Conservation (phyloP, 2,797 vertebrate genomes). For the Petrocephalus sullivani region DNA sequence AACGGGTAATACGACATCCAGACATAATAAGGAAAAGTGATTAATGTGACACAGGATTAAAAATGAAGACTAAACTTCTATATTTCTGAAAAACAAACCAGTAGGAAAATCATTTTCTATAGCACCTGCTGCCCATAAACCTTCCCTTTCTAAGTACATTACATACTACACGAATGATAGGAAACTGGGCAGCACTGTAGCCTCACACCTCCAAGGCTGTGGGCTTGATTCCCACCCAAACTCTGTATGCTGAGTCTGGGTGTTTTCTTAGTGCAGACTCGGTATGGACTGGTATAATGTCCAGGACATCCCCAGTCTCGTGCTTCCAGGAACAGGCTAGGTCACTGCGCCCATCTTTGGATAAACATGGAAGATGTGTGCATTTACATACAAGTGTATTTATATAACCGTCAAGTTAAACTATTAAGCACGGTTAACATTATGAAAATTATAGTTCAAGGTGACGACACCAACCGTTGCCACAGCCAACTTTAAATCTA, state of each 20-base stretch:
- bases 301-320: neutral
- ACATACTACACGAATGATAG: neutral
- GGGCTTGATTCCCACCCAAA: neutral
- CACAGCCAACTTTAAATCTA: neutral
- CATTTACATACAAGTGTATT: neutral
- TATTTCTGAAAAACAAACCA: neutral
- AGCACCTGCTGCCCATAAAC: neutral
- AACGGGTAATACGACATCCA: neutral
- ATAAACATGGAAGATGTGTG: neutral
- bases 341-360: neutral
- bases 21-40: neutral
- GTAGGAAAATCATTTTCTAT: neutral
- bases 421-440: too few species aligned
- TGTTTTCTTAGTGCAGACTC: neutral
- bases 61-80: neutral
- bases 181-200: neutral
- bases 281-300: neutral
- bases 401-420: neutral
- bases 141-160: neutral
- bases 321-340: neutral
- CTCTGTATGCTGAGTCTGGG: neutral
- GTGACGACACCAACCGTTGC: neutral
- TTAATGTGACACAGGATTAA: neutral
- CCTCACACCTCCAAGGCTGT: neutral
- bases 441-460: neutral